Evolutionary conservation across 2,888 invertebrate genomes (phyloP), one percentile per base, ranked within the genome.

Genomic region (Phyllotreta striolata): DNA sequence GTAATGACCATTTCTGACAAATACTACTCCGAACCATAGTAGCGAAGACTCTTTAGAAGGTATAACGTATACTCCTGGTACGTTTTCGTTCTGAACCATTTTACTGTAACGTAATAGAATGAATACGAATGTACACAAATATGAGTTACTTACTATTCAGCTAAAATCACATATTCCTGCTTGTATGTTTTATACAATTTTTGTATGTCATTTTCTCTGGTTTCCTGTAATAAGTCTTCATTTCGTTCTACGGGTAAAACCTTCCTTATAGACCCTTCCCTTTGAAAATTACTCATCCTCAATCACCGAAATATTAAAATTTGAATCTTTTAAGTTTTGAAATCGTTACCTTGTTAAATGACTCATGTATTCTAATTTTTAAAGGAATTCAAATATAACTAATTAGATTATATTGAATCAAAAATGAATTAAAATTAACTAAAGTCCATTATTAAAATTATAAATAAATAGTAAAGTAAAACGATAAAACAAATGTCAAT

Each of bases 11-110:
- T 90, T 89, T 74, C 95, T 87, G 58, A 96, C 87, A 84, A 97
- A 98, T 77, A 95, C 86, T 24, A 95, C 91, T 70, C 95, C 95
- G 85, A 91, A 92, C 95, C 95, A 96, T 66, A 90, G 95, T 95
- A 83, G 87, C 56, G 92, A 90, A 78, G 89, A 91, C 76, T 90
- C 89, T 76, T 90, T 90, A 51, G 96, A 95, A 62, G 97, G 97
- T 81, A 97, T 93, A 12, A 96, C 93, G 83, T 96, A 97, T 64
- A 96, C 87, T 55, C 96, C 96, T 75, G 90, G 90, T 71, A 95
- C 83, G 79, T 92, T 91, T 82, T 96, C 93, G 56, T 90, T 91
- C 78, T 91, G 89, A 70, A 95, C 82, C 87, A 92, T 90, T 80
- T 93, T 91, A 80, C 94, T 95, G 79, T 70, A 88, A 88, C 66